A percentile compares a stretch with the other conserved stretches of the same genome.
Conservation (phyloP, 1,140 invertebrate species). For the Zophobas morio region DNA sequence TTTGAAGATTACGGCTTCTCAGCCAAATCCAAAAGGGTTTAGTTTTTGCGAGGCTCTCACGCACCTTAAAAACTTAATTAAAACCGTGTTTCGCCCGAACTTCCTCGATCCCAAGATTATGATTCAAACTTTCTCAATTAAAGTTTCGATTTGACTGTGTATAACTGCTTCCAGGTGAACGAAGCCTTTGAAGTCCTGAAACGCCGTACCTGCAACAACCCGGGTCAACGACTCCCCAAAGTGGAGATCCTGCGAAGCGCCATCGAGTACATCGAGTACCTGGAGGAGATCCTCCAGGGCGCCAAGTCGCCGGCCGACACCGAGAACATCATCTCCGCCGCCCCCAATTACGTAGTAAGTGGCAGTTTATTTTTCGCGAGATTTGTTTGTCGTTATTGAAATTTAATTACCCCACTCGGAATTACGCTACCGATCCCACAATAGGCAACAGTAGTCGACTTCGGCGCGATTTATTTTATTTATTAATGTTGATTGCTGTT, state of each 20-base stretch:
- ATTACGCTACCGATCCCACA: neutral
- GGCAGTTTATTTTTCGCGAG: too few relatives aligned
- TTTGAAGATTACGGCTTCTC: too few relatives aligned
- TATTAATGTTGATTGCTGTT: conserved; percentile 6
- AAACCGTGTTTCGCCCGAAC: too few relatives aligned
- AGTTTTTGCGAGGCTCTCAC: too few relatives aligned
- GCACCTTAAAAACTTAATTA: too few relatives aligned
- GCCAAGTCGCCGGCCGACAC: conserved; percentile 53
- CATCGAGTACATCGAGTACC: conserved; percentile 97
- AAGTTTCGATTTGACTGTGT: conserved; percentile 1
- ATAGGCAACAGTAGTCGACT: neutral
- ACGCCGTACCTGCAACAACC: conserved; percentile 92
- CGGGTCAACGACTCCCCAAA: conserved; percentile 95
- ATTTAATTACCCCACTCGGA: neutral
- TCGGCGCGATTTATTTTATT: neutral
- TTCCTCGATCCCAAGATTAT: too few relatives aligned
- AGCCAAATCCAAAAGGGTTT: too few relatives aligned
- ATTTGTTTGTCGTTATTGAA: too few relatives aligned
- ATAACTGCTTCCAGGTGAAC: conserved; percentile 82
- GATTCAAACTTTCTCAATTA: neutral
- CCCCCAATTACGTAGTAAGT: conserved; percentile 54
- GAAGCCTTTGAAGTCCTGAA: conserved; percentile 98
- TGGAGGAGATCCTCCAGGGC: conserved; percentile 86
- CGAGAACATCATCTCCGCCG: conserved; percentile 20
- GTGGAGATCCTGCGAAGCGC: conserved; percentile 97